These are phyloP conservation scores for Podiceps cristatus DNA, from an alignment of 2,113 vertebrate species.

Conservation along the genomic window DNA sequence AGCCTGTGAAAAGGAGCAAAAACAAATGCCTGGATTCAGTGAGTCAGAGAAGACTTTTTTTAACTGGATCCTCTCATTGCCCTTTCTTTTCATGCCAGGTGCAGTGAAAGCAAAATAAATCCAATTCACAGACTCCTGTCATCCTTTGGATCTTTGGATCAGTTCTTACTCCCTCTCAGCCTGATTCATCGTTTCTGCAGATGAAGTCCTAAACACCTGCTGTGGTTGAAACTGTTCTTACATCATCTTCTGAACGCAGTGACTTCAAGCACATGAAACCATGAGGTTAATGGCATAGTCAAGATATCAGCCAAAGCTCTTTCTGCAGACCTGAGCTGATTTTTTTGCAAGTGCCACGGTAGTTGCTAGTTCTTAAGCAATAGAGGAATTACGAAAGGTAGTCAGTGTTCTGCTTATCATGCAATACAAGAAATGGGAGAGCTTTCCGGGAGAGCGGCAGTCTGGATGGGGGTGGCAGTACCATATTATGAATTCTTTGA, in stretches of 20 bases:
- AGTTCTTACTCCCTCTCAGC: not conserved
- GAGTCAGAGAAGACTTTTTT: not conserved
- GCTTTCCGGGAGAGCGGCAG: not conserved
- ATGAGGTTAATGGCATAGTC: not conserved
- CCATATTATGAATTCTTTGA: not conserved
- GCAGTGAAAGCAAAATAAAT: slow-evolving; percentile 22
- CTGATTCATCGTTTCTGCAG: not conserved
- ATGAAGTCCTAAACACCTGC: not conserved
- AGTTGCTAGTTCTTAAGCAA: not conserved
- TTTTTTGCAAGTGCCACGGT: not conserved
- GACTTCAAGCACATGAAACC: not conserved
- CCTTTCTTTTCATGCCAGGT: slow-evolving; percentile 33
- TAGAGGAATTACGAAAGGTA: not conserved
- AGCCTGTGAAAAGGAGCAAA: slow-evolving; percentile 26
- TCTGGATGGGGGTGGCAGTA: not conserved
- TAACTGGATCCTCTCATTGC: not conserved
- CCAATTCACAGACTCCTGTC: not conserved
- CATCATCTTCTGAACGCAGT: not conserved
- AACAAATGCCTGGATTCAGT: slow-evolving; percentile 8
- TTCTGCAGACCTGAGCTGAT: not conserved
- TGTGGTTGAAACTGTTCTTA: not conserved
- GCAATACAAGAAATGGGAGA: not conserved
- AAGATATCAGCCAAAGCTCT: not conserved
- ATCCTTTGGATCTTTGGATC: not conserved
- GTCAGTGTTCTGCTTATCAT: not conserved